Conservation (phyloP, 2,888 invertebrate genomes). For the Keiferia lycopersicella region DNA sequence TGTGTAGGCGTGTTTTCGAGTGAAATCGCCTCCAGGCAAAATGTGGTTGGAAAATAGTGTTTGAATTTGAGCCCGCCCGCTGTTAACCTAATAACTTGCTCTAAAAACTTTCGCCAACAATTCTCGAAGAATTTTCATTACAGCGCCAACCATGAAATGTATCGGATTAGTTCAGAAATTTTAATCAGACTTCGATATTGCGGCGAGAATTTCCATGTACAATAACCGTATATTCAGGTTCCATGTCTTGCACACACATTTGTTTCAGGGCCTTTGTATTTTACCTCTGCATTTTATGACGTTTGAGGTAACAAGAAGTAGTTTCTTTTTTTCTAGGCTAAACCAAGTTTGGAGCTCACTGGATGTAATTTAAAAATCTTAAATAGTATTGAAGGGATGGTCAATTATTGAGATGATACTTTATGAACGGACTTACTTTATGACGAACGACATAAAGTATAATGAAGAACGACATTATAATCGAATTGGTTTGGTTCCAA, state of each 20-base stretch:
- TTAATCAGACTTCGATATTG: slow-evolving; percentile 17
- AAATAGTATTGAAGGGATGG: too few species aligned
- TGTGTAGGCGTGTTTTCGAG: slow-evolving; percentile 28
- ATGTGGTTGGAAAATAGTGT: slow-evolving; percentile 53
- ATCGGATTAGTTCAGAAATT: slow-evolving; percentile 22
- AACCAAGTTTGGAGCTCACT: too few species aligned
- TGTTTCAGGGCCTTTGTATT: too few species aligned
- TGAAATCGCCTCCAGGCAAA: slow-evolving; percentile 37
- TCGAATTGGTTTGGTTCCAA: too few species aligned
- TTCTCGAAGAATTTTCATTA: slow-evolving; percentile 36
- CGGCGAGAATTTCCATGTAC: background rate
- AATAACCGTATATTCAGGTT: background rate
- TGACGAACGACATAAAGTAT: too few species aligned
- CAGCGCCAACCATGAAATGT: slow-evolving; percentile 25
- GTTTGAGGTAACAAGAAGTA: too few species aligned
- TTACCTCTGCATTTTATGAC: background rate
- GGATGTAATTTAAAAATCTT: too few species aligned
- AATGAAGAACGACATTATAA: too few species aligned
- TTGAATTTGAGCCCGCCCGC: slow-evolving; percentile 44
- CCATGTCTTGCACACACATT: too few species aligned
- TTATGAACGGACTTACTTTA: too few species aligned
- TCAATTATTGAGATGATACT: too few species aligned
- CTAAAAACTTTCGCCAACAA: slow-evolving; percentile 41
- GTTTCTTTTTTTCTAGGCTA: too few species aligned
- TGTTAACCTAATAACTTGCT: slow-evolving; percentile 47